Base-by-base conservation (phyloP, 2,113 vertebrate species). In the Laticauda colubrina region DNA sequence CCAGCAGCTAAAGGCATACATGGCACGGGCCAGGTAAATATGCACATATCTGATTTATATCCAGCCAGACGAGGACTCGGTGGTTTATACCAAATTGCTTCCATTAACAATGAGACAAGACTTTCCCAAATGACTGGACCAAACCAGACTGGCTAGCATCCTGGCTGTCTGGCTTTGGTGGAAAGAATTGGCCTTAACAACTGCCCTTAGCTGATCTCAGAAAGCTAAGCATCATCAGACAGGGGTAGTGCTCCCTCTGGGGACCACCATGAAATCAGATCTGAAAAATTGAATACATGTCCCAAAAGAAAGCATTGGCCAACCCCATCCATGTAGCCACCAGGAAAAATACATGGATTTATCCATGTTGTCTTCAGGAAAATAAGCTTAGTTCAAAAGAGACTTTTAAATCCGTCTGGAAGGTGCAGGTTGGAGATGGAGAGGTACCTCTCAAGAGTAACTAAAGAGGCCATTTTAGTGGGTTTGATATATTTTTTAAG, bases 1-100 rank as follows among this genome's bases (percentile, higher is more conserved):
- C 94, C 99, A 99, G 97, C 99, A 99, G 96, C 98, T 99, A 59
- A 98, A 98, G 0, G 99, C 99, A 5, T 99, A 99, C 95, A 99
- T 99, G 99, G 99, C 99, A 24, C 98, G 98, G 57, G 99, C 99
- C 69, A 98, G 99, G 99, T 99, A 95, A 81, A 96, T 11, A 39
- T 20, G 15, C 15, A 20, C 6, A 0, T 81, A 81, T 39, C 69
- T 39, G 34, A 39, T 81, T 81, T 81, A 39, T 20, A 81, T 81
- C 69, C n/a, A 39, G 3, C n/a, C 34, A 34, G 69, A 18, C 5
- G 5, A 5, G 69, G n/a, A 75, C 15, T 34, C 14, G 5, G 64
- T 69, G n/a, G 29, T 34, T 75, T 75, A 75, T 34, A 34, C n/a
- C 15, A 39, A 2, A n/a, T 20, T 18, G 15, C n/a, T 81, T 39